Percentiles rank a stretch among this genome's conserved stretches.
Evolutionary conservation across 2,113 vertebrate species (phyloP).

Genomic region (Muntiacus reevesi): DNA sequence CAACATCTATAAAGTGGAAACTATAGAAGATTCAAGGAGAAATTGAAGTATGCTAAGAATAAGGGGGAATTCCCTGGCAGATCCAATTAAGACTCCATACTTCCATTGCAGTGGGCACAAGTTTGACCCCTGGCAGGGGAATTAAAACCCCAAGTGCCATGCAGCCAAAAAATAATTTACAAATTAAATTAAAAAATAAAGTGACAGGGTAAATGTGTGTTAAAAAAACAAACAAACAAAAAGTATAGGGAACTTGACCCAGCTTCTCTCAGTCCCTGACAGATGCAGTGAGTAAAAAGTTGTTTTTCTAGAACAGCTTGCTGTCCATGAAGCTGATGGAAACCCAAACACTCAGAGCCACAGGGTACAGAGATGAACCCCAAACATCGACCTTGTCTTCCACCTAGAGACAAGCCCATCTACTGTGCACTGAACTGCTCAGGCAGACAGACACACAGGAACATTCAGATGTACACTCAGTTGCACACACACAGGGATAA

Average conservation of each 20-base stretch:
- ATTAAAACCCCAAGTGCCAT: neutral
- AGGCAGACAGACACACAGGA: neutral
- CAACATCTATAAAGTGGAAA: neutral
- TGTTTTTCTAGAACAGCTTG: neutral
- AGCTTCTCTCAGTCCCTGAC: neutral
- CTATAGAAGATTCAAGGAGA: neutral
- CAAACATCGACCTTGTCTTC: neutral
- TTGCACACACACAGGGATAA: neutral
- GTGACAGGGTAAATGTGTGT: neutral
- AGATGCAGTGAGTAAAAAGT: neutral
- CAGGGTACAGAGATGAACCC: neutral
- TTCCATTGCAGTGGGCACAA: neutral
- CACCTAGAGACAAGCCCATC: neutral
- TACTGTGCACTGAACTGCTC: accelerated
- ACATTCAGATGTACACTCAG: neutral
- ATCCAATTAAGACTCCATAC: neutral
- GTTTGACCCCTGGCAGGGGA: neutral
- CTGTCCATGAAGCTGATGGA: neutral
- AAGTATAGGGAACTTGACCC: neutral
- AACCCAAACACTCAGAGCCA: neutral
- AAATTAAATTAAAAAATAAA: neutral
- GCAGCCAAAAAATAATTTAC: neutral
- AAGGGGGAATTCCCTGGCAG: neutral
- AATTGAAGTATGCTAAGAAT: neutral
- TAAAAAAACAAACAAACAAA: neutral